phyloP scores from a whole-genome alignment of 2,797 vertebrate species.

The Ctenochaetus hawaiiensis region DNA sequence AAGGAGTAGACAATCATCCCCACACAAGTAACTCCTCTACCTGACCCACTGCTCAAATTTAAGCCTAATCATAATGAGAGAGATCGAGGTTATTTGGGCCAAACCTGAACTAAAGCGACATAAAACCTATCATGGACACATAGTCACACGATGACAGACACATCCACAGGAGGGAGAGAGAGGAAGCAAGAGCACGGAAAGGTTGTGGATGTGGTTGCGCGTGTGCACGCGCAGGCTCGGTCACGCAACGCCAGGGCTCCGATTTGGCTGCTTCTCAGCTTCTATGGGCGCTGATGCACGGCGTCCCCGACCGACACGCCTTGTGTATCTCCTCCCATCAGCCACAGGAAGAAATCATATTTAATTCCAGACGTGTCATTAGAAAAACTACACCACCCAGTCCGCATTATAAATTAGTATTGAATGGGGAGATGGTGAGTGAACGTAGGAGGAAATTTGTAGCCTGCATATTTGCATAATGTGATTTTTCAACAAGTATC shows the following conservation, averaged over 20 bases:
- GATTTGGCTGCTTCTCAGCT: constrained; percentile 27
- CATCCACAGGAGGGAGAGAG: background rate
- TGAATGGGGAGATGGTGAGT: constrained; percentile 35
- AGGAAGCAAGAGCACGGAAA: background rate
- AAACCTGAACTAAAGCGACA: background rate
- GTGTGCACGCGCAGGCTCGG: background rate
- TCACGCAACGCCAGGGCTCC: constrained; percentile 25
- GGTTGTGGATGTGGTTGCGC: too few species aligned
- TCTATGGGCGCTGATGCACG: constrained; percentile 35
- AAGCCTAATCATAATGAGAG: background rate
- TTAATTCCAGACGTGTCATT: constrained; percentile 65
- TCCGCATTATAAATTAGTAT: constrained; percentile 41
- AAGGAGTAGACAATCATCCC: too few species aligned
- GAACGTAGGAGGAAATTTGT: constrained; percentile 51
- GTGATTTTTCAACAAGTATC: constrained; percentile 62
- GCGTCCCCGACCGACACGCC: constrained; percentile 60
- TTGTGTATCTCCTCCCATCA: constrained; percentile 65
- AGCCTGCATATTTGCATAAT: constrained; percentile 70
- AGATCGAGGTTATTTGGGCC: background rate
- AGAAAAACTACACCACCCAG: constrained; percentile 51
- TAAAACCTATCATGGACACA: background rate
- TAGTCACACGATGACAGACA: background rate
- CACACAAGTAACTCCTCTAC: too few species aligned
- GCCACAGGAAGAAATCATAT: constrained; percentile 51
- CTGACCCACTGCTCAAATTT: background rate